Conservation (phyloP, 2,888 invertebrate species). For the Pogonocherus hispidulus region DNA sequence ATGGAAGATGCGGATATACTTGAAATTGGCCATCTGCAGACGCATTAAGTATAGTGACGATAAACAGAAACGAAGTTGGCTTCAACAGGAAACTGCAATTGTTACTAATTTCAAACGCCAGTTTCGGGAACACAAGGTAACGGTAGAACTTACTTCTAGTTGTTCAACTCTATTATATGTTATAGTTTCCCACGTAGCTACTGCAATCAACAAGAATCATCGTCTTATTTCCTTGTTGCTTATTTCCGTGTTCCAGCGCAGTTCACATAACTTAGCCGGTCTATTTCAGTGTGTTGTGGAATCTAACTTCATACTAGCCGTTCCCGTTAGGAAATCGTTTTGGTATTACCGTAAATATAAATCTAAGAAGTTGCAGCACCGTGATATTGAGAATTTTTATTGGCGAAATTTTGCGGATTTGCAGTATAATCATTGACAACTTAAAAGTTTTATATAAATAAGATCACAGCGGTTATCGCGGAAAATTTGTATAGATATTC, state of each 20-base stretch:
- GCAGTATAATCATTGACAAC: background rate
- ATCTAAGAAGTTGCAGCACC: background rate
- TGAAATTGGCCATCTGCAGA: slow-evolving; percentile 49
- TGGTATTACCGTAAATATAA: slow-evolving; percentile 11
- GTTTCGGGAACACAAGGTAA: slow-evolving; percentile 13
- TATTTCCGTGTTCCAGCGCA: slow-evolving; percentile 1
- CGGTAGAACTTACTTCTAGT: slow-evolving; percentile 20
- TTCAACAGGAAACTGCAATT: slow-evolving; percentile 32
- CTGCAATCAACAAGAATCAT: slow-evolving; percentile 16
- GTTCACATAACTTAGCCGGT: slow-evolving; percentile 15
- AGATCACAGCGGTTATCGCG: background rate
- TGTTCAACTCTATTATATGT: slow-evolving; percentile 29
- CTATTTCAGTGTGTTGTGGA: background rate
- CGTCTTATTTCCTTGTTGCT: slow-evolving; percentile 11
- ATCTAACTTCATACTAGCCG: background rate
- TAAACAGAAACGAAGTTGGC: slow-evolving; percentile 37
- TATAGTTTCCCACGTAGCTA: slow-evolving; percentile 15
- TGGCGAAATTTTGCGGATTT: background rate
- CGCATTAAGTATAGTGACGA: slow-evolving; percentile 50
- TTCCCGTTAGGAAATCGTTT: background rate
- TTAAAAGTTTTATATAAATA: slow-evolving; percentile 15
- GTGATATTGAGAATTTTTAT: slow-evolving; percentile 1
- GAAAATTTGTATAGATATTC: slow-evolving; percentile 35
- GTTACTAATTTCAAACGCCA: slow-evolving; percentile 36
- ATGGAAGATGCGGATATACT: slow-evolving; percentile 48